Evolutionary conservation across 2,888 invertebrate species (phyloP), one percentile per base, ranked within the genome.

Genomic region (Chrysolina haemoptera): DNA sequence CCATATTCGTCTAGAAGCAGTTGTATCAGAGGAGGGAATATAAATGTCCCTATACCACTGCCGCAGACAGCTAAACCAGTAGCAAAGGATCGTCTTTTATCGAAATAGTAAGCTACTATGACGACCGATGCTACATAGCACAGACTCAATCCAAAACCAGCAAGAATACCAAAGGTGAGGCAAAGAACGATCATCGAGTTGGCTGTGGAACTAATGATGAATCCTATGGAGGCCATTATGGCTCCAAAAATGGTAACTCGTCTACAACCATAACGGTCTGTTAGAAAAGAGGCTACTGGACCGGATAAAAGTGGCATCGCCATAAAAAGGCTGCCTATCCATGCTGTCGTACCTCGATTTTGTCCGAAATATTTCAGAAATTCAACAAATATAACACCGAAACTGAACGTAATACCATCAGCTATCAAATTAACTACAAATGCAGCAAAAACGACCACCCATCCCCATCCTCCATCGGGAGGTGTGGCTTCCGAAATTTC

Each of bases 391-490:
- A 98, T 93, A 5, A 97, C 94, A 70, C 98, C 98, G 87, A 97
- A 97, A 78, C 95, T 95, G 89, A 97, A 96, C 0, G 96, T 96
- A 79, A 97, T 93, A 2, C 98, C 98, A 86, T 98, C 98, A 53
- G 96, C 96, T 82, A 98, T 96, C 77, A 96, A 90, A 86, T 96
- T 96, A 77, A 96, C 94, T 89, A 96, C 91, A 86, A 98, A 97
- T 0, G 96, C 94, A 27, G 96, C 96, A 75, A 94, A 92, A 0
- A 97, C 97, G 67, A 98, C 92, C 41, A 97, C 94, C 97, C 97
- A 98, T 6, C 97, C 97, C 94, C 95, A 97, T 14, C 97, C 96
- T 11, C 96, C 96, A 87, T 97, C 96, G 1, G 96, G 96, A 0
- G 94, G 93, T 20, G 92, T 89, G 0, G 93, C 92, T 85, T 94